These are phyloP conservation scores for Axis porcinus DNA, from an alignment of 2,113 vertebrate genomes.

Conservation along the genomic window DNA sequence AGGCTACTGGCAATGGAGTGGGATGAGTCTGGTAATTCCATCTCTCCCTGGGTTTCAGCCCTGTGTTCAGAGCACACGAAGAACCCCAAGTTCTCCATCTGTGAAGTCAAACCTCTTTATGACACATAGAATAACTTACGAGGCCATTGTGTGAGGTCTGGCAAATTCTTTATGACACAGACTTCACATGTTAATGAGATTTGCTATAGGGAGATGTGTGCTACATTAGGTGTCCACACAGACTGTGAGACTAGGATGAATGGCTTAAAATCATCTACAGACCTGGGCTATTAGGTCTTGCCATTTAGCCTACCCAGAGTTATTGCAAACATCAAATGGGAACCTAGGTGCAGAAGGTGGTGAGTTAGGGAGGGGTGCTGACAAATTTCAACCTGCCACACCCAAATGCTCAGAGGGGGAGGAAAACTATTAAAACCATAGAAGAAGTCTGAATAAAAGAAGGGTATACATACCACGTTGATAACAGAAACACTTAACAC, in stretches of 20 bases:
- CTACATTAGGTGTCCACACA: not conserved
- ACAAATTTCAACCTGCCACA: not conserved
- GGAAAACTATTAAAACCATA: not conserved
- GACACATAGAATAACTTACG: not conserved
- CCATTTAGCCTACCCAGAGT: not conserved
- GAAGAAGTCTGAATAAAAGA: not conserved
- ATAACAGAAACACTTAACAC: fast-evolving
- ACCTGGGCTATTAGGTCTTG: not conserved
- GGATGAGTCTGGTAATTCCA: not conserved
- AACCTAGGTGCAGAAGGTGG: not conserved
- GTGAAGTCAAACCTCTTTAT: not conserved
- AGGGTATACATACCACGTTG: not conserved
- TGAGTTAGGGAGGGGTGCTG: not conserved
- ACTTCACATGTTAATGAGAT: not conserved
- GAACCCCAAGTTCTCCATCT: not conserved
- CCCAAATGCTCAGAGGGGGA: not conserved
- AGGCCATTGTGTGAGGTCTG: not conserved
- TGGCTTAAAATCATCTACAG: not conserved
- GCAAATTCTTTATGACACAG: not conserved
- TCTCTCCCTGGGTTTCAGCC: not conserved
- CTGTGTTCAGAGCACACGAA: not conserved
- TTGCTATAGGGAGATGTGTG: too few species aligned
- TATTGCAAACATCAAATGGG: not conserved
- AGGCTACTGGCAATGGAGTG: fast-evolving
- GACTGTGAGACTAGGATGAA: not conserved